Base-by-base conservation (phyloP, 2,888 invertebrate species). In the Glaucopsyche alexis region DNA sequence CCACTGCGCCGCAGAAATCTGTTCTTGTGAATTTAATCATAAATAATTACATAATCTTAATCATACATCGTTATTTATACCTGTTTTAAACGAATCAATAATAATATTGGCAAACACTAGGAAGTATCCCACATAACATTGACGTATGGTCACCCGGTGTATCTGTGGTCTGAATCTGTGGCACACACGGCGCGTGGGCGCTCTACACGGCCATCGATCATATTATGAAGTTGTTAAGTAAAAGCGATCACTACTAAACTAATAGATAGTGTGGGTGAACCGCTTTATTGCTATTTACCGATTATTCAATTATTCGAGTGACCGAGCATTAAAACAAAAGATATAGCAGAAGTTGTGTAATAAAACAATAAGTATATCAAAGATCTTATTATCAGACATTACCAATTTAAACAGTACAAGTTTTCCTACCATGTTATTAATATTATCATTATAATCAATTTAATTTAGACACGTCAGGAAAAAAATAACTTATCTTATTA, bases 181-280 rank as follows among this genome's bases (percentile, higher is more conserved):
- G 76, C 79, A 75, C 76, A 78, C 73, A 79, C 79, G 76, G 75
- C 77, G 76, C 80, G 89, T 88, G 89, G 88, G 88, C 85, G 90
- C 87, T 83, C 83, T 83, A 81, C 84, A 81, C 81, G 79, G 73
- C 84, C 81, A 90, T 91, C 88, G 82, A 90, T 91, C 91, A 88
- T 82, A 80, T 74, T 86, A 90, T 90, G 84, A 87, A 89, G 87
- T 87, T 87, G 87, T 90, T 86, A 85, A 84, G 87, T 87, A 85
- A 86, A 86, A 82, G 81, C 69, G 69, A 69, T 69, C 69, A 69
- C 66, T 19, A 55, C 64, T 69, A 69, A 69, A 69, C 69, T 69
- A 69, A 69, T 69, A 69, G 69, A 69, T 47, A 47, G 47, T 47
- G 69, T 69, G 69, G 69, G 69, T 47, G 69, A 69, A 49, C 69